These are phyloP conservation scores for Cyclopterus lumpus DNA, from an alignment of 2,797 vertebrate species.

Conservation along the genomic window DNA sequence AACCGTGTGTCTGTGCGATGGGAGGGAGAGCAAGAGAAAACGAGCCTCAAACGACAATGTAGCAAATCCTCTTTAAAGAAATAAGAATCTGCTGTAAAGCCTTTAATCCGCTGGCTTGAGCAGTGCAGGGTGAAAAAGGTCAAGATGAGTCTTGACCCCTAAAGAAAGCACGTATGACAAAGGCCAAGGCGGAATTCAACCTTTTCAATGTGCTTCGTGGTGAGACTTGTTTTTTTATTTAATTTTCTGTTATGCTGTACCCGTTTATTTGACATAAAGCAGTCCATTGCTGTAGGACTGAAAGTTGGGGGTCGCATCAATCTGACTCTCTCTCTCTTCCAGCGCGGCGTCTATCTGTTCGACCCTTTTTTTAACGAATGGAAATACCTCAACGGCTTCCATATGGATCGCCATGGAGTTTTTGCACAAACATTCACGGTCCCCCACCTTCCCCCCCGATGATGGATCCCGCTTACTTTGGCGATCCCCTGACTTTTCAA, in stretches of 20 bases:
- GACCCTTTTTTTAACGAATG: not conserved
- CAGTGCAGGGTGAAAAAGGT: slow-evolving; percentile 6
- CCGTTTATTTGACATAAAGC: not conserved
- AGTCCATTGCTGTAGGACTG: not conserved
- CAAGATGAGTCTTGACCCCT: slow-evolving; percentile 17
- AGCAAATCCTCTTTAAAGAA: slow-evolving; percentile 40
- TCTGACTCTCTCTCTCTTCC: not conserved
- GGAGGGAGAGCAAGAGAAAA: not conserved
- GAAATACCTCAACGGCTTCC: not conserved
- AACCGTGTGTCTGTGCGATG: not conserved
- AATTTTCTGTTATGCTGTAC: not conserved
- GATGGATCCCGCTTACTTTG: not conserved
- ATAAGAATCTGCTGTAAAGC: slow-evolving; percentile 9
- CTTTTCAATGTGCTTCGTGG: not conserved
- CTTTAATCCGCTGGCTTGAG: slow-evolving; percentile 39
- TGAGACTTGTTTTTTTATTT: not conserved
- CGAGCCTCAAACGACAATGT: slow-evolving; percentile 18
- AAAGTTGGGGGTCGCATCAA: not conserved
- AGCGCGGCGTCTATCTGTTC: not conserved
- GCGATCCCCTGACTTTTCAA: not conserved
- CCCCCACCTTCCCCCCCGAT: too few species aligned
- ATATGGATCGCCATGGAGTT: not conserved
- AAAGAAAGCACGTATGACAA: not conserved
- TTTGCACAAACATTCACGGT: too few species aligned
- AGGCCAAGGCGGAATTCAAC: not conserved